These are phyloP conservation scores for Pangasius djambal DNA, from an alignment of 2,797 vertebrate species.

Conservation along the genomic window DNA sequence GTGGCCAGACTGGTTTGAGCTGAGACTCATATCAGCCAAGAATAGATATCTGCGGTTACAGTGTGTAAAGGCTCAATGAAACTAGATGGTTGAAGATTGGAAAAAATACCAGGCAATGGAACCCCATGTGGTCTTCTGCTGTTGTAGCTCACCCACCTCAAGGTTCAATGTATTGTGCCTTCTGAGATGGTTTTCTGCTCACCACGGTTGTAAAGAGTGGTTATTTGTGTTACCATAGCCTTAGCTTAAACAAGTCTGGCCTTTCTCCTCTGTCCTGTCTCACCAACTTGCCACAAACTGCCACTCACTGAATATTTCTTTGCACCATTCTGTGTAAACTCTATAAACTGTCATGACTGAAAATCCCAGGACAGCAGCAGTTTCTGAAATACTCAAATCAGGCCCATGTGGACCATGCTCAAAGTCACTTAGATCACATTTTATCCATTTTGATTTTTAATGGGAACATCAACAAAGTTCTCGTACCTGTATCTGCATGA, in stretches of 20 bases:
- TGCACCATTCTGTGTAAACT: background rate
- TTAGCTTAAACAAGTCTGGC: background rate
- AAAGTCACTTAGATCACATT: background rate
- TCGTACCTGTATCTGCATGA: background rate
- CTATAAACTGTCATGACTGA: background rate
- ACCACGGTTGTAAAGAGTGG: background rate
- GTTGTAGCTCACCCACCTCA: background rate
- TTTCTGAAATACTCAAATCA: background rate
- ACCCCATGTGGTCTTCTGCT: background rate
- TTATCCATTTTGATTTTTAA: background rate
- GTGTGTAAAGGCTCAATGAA: background rate
- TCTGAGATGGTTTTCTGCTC: background rate
- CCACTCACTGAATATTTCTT: background rate
- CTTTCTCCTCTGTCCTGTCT: background rate
- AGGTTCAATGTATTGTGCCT: background rate
- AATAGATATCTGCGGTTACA: background rate
- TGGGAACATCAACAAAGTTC: background rate
- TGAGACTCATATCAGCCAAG: background rate
- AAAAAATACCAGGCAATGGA: background rate
- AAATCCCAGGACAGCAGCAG: background rate
- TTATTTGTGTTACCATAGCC: background rate
- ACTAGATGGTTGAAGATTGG: background rate
- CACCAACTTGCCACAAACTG: background rate
- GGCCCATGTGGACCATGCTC: background rate
- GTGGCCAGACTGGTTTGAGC: background rate